Conservation (phyloP, 2,113 vertebrate species). For the Sitta europaea region DNA sequence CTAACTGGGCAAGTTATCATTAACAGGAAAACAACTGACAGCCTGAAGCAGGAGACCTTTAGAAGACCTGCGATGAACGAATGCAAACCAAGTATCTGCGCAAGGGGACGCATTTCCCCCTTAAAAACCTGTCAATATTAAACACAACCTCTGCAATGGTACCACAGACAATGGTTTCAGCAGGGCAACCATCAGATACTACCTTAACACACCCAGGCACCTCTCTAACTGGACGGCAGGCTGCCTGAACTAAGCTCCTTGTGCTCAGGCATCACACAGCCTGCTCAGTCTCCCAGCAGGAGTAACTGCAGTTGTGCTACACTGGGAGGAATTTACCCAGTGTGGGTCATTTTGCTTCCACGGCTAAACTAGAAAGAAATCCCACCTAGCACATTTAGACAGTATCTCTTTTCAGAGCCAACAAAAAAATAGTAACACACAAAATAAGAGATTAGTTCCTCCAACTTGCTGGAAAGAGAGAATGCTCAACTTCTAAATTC, state of each 20-base stretch:
- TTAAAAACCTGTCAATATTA: background rate
- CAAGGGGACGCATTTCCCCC: background rate
- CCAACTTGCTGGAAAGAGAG: background rate
- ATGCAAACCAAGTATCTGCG: background rate
- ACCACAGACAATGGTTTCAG: background rate
- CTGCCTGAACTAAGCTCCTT: background rate
- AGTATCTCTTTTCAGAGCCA: background rate
- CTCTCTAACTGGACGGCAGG: no score
- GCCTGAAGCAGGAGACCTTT: background rate
- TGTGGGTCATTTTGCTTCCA: accelerated
- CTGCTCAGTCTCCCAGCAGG: background rate
- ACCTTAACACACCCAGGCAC: accelerated
- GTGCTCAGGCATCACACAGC: background rate
- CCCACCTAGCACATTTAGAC: accelerated
- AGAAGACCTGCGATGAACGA: background rate
- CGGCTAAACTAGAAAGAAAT: background rate
- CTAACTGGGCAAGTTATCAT: background rate
- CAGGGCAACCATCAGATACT: background rate
- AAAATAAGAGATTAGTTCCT: background rate
- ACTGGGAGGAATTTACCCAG: accelerated
- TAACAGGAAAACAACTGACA: background rate
- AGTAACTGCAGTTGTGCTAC: accelerated
- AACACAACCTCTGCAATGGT: background rate
- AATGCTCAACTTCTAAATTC: background rate
- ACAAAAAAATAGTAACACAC: background rate